Percentiles rank a stretch among this genome's conserved stretches.
Conservation (phyloP, 2,888 invertebrate species). For the Spisula solida region DNA sequence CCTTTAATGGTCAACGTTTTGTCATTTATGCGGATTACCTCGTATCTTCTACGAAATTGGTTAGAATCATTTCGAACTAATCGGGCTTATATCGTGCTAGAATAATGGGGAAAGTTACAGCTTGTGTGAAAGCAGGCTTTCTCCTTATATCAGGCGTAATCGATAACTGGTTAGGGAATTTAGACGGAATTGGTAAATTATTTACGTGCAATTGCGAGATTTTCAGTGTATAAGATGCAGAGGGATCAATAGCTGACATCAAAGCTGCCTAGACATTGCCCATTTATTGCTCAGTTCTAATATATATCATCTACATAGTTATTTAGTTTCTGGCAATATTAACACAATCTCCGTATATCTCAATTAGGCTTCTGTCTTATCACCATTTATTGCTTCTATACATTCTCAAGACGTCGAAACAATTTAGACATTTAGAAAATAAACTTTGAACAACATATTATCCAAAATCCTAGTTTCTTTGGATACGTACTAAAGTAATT, state of each 20-base stretch:
- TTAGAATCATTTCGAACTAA: conserved; percentile 10
- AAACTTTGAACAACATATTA: too few species aligned
- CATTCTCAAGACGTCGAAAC: neutral
- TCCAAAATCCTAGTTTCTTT: too few species aligned
- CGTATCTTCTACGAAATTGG: neutral
- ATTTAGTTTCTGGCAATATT: neutral
- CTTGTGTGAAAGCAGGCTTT: conserved; percentile 1
- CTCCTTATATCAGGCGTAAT: conserved; percentile 24
- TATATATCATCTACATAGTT: conserved; percentile 41
- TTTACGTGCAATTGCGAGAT: conserved; percentile 49
- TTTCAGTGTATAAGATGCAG: conserved; percentile 32
- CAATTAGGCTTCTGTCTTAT: conserved; percentile 7
- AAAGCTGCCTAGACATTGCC: conserved; percentile 23
- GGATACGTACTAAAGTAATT: too few species aligned
- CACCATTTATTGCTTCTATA: neutral
- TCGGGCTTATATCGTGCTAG: conserved; percentile 9
- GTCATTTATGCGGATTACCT: neutral
- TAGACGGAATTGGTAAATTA: conserved; percentile 52
- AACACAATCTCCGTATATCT: neutral
- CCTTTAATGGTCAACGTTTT: neutral
- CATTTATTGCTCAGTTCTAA: conserved; percentile 29
- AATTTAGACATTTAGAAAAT: too few species aligned
- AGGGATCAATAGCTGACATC: conserved; percentile 27
- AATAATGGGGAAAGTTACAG: conserved; percentile 8
- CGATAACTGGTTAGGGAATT: conserved; percentile 33